phyloP scores from a whole-genome alignment of 2,888 invertebrate species.

The Metacarcinus magister region DNA sequence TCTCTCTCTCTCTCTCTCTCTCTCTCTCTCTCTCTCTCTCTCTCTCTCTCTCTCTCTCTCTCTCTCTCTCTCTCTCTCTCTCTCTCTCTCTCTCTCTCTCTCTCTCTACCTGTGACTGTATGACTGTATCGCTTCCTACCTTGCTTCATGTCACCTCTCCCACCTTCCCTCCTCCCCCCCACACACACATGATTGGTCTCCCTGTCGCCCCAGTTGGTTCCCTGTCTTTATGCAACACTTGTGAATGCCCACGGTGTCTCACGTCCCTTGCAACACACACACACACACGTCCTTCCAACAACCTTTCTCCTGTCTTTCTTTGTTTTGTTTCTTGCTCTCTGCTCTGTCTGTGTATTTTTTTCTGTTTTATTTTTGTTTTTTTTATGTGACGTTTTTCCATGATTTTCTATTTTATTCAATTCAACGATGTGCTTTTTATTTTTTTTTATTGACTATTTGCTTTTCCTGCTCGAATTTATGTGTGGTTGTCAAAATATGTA shows the following conservation, averaged over 20 bases:
- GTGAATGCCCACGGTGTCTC: constrained; percentile 11
- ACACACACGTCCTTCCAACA: not conserved
- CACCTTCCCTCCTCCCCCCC: too few species aligned
- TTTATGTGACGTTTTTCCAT: not conserved
- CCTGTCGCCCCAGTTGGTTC: not conserved
- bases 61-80: not conserved
- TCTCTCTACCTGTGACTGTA: not conserved
- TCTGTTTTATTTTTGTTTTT: not conserved
- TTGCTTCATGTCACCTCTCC: not conserved
- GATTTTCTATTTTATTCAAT: not conserved
- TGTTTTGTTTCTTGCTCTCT: not conserved
- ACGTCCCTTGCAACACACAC: not conserved
- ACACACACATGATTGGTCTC: not conserved
- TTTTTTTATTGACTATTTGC: not conserved
- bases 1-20: not conserved
- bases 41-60: not conserved
- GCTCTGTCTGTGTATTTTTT: not conserved
- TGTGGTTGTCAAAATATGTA: not conserved
- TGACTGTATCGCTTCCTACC: not conserved
- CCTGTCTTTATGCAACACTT: constrained; percentile 2
- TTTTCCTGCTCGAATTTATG: not conserved
- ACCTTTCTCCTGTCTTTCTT: not conserved
- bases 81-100: not conserved
- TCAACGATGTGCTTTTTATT: not conserved
- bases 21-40: not conserved